These are phyloP conservation scores for Caerostris darwini DNA, from an alignment of 1,140 invertebrate species.

Conservation along the genomic window DNA sequence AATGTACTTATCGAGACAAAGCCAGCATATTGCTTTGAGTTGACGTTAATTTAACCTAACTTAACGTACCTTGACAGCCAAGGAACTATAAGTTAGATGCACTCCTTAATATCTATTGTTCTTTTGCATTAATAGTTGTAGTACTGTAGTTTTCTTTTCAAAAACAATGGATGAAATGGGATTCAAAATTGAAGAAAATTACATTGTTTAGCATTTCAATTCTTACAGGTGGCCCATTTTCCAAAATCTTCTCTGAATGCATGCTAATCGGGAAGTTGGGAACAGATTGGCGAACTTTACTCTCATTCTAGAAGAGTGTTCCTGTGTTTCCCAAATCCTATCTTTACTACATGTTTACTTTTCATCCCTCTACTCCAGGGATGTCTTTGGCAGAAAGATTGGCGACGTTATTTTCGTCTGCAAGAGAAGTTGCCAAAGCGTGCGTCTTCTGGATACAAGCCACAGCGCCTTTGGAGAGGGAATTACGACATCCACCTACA, in stretches of 20 bases:
- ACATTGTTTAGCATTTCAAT: background rate
- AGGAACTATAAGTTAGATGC: background rate
- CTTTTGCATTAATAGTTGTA: background rate
- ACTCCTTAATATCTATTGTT: background rate
- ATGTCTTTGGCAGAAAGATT: constrained; percentile 67
- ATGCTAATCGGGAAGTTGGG: background rate
- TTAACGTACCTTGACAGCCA: background rate
- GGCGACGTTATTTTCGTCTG: constrained; percentile 66
- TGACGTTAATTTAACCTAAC: background rate
- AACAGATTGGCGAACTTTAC: background rate
- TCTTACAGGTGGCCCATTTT: background rate
- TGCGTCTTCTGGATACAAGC: constrained; percentile 36
- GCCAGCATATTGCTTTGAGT: background rate
- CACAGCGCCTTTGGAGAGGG: background rate
- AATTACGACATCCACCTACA: constrained; percentile 59
- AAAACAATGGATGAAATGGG: background rate
- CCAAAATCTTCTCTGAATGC: background rate
- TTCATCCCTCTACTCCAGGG: background rate
- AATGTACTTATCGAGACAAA: background rate
- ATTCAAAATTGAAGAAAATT: background rate
- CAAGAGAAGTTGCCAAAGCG: constrained; percentile 15
- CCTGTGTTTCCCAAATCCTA: background rate
- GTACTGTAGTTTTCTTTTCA: background rate
- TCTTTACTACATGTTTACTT: constrained; percentile 60
- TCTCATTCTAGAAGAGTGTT: background rate